Base-by-base conservation (phyloP, 2,888 invertebrate species). In the Chrysotoxum bicinctum region DNA sequence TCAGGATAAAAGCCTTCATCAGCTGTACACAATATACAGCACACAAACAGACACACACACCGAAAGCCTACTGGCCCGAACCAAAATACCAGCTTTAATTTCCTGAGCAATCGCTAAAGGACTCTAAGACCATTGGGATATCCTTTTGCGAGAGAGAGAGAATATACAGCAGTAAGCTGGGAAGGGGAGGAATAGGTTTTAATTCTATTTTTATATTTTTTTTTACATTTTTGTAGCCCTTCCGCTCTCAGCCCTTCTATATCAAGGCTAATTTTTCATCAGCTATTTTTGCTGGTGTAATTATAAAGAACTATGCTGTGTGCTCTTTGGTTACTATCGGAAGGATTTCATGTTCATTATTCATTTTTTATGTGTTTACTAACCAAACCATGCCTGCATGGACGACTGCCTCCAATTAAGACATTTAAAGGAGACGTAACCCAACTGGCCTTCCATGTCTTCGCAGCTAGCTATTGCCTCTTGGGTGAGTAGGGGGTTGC, bases 341-440 rank as follows among this genome's bases (percentile, higher is more conserved):
- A 79, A 76, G 79, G 79, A 79, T 84, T 76, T 54, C 60, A 66
- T 75, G 79, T 75, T 84, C 70, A 84, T 84, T 84, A 84, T 84
- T 84, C 79, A 84, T 84, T 84, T 84, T 76, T 79, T 75, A 72
- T 79, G 70, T 79, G 45, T 43, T 68, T 52, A 32, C 43, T 43
- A 75, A 79, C 70, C 70, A 79, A 66, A n/a, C 75, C 75, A 52
- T 40, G 58, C 21, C 56, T 60, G 75, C 75, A 70, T 81, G 64
- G 69, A 58, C 45, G 54, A 50, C 48, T 66, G 50, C 48, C 48
- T 66, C 66, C 66, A 66, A 66, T 66, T 66, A 66, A 66, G 66
- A 66, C 35, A 50, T 58, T 64, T 68, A 70, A 70, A 54, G 52
- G 30, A 50, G 52, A 37, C 73, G 62, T 37, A 48, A 48, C 52